Percentiles rank a stretch among this genome's conserved stretches.
phyloP scores from a whole-genome alignment of 2,797 vertebrate species.

The Chelon labrosus region DNA sequence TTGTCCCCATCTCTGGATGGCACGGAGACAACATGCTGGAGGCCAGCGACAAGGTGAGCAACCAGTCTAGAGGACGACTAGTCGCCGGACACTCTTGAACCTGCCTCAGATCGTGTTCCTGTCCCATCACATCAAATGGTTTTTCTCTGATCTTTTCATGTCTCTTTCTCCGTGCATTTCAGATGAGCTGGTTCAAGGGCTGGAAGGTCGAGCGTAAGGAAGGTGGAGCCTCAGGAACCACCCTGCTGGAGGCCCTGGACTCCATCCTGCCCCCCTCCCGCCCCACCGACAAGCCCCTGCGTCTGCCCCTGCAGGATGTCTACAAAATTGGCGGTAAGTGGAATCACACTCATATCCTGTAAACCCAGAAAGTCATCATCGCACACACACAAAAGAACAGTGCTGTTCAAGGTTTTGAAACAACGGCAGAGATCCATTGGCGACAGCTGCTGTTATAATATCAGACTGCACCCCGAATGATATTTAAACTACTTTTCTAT shows the following conservation, averaged over 20 bases:
- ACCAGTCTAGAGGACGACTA: too few relatives aligned
- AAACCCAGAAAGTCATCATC: too few relatives aligned
- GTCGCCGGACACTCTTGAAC: too few relatives aligned
- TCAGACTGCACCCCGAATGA: too few relatives aligned
- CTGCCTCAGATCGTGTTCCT: too few relatives aligned
- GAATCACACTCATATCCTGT: background rate
- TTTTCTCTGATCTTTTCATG: background rate
- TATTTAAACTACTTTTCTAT: too few relatives aligned
- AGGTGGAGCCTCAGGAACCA: slow-evolving; percentile 88
- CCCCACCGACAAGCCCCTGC: slow-evolving; percentile 94
- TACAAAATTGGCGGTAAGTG: slow-evolving; percentile 95
- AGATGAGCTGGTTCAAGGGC: slow-evolving; percentile 98
- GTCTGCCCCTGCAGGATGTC: slow-evolving; percentile 95
- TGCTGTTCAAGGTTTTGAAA: too few relatives aligned
- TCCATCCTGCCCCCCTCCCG: slow-evolving; percentile 93
- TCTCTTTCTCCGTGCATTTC: background rate
- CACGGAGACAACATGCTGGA: slow-evolving; percentile 91
- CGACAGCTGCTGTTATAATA: too few relatives aligned
- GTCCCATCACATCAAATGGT: background rate
- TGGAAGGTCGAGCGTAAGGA: slow-evolving; percentile 96
- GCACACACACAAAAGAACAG: too few relatives aligned
- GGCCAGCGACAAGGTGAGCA: slow-evolving; percentile 77
- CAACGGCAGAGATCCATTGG: too few relatives aligned
- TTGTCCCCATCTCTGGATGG: slow-evolving; percentile 88
- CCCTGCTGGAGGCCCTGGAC: slow-evolving; percentile 93